phyloP scores from a whole-genome alignment of 2,113 vertebrate species.

The Strix uralensis region DNA sequence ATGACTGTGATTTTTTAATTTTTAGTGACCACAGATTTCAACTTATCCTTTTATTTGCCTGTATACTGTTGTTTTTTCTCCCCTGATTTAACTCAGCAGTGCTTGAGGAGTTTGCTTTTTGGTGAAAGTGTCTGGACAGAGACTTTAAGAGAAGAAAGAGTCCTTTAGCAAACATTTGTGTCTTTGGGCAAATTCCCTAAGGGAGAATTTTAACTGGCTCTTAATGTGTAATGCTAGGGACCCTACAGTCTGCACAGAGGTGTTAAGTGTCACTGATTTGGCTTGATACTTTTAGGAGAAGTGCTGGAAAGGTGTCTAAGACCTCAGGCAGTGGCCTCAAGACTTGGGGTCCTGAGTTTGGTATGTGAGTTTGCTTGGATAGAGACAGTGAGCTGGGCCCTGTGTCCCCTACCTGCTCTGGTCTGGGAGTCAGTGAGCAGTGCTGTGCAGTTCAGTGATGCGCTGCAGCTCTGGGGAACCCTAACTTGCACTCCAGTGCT shows the following conservation, averaged over 20 bases:
- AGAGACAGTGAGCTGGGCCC: background rate
- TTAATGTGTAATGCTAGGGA: background rate
- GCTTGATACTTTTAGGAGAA: background rate
- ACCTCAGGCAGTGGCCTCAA: background rate
- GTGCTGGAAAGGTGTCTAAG: background rate
- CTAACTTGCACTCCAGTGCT: fast-evolving
- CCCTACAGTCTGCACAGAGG: background rate
- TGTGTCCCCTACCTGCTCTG: background rate
- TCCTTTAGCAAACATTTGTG: background rate
- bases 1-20: background rate
- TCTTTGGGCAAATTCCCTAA: background rate
- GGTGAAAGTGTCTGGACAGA: background rate
- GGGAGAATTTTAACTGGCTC: background rate
- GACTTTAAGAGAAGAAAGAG: background rate
- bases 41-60: background rate
- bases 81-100: background rate
- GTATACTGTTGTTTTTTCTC: background rate
- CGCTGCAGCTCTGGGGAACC: background rate
- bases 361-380: background rate
- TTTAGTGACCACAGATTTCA: background rate
- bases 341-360: background rate
- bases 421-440: background rate
- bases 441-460: background rate
- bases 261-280: background rate
- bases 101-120: background rate